Evolutionary conservation across 1,140 invertebrate species (phyloP).

Genomic region (Aphaenogaster rudis): DNA sequence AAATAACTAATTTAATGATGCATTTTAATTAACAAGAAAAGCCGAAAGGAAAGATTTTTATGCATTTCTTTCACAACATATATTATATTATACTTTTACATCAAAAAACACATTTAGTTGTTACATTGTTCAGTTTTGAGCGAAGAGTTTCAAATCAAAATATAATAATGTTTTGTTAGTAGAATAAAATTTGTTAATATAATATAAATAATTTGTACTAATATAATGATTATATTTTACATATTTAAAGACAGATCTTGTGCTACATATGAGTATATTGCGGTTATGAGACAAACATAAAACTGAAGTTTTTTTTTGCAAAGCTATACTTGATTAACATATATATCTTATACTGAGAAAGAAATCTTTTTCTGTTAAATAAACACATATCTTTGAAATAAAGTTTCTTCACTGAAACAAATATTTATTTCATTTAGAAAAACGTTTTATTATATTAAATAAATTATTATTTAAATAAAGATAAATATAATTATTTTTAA

Average conservation of each 20-base stretch:
- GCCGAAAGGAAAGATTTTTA: background rate
- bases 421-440: too few species aligned
- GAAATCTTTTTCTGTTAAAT: too few species aligned
- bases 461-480: too few species aligned
- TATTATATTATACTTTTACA: background rate
- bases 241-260: background rate
- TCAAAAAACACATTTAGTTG: background rate
- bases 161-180: background rate
- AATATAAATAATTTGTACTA: background rate
- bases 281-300: background rate
- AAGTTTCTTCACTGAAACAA: too few species aligned
- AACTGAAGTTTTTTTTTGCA: background rate
- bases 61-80: background rate
- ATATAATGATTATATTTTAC: constrained; percentile 1
- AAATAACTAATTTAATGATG: background rate
- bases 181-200: background rate
- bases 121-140: background rate
- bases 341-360: too few species aligned
- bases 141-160: background rate
- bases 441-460: too few species aligned
- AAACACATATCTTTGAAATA: too few species aligned
- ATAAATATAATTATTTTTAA: too few species aligned
- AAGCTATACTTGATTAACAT: background rate
- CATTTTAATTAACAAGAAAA: background rate
- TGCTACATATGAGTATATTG: background rate